Base-by-base conservation (phyloP, 2,888 invertebrate genomes). In the Aromia moschata region DNA sequence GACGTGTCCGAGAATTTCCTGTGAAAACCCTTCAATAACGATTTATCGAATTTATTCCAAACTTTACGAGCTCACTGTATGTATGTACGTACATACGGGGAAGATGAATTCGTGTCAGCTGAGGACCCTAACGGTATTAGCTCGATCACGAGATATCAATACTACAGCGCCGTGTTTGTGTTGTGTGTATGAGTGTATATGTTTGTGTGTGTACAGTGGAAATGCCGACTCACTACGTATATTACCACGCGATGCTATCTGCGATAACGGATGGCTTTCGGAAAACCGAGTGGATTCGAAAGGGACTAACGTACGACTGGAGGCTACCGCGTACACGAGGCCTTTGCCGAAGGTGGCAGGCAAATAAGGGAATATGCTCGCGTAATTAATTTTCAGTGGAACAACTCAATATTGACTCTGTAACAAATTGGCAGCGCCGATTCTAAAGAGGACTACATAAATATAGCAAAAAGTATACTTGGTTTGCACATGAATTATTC, bases 261-360 rank as follows among this genome's bases (percentile, higher is more conserved):
- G 58, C 62, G 74, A 72, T 73, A 74, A 74, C 70, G 67, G 70
- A 74, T 74, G 72, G 74, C 71, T 72, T 72, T 72, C 70, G 72
- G 73, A 72, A 73, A 70, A 70, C 57, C 64, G 53, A 65, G 57
- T 60, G 66, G 64, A 56, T 69, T 67, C 66, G 63, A 66, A 64
- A 64, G 68, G 63, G 62, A 68, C 65, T 69, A 58, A 62, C 55
- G 53, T 55, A 56, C 61, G 57, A 57, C 58, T 53, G 30, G 10
- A 30, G 41, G 52, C 52, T 52, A 52, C 52, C 30, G 52, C 30
- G 37, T 40, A 25, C 37, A 16, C 38, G 14, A 11, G 11, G n/a
- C 33, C 5, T 11, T 2, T 33, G n/a, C n/a, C 7, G n/a, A 33
- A 33, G 7, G 33, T 33, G 5, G 2, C 33, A n/a, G 10, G 11